These are phyloP conservation scores for Junonia oenone DNA, from an alignment of 2,888 invertebrate species.

Conservation along the genomic window DNA sequence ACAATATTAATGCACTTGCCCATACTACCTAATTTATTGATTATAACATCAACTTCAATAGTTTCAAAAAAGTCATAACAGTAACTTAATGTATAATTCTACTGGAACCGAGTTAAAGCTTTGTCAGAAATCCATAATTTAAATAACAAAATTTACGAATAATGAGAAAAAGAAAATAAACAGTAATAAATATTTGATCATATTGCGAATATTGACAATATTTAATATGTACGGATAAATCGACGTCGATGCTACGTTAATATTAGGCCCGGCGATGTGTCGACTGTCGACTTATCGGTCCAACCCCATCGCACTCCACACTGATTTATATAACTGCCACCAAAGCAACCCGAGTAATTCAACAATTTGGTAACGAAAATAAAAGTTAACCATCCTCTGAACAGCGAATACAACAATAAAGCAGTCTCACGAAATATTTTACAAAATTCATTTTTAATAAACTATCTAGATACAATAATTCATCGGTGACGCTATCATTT, in stretches of 20 bases:
- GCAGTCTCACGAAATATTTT: constrained; percentile 80
- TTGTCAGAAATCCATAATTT: constrained; percentile 77
- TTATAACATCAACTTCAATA: constrained; percentile 78
- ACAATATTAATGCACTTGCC: constrained; percentile 79
- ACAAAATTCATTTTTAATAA: constrained; percentile 70
- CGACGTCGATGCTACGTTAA: constrained; percentile 49
- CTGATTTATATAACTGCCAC: constrained; percentile 60
- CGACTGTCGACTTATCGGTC: constrained; percentile 24
- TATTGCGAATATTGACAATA: constrained; percentile 58
- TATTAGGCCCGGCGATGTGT: constrained; percentile 26
- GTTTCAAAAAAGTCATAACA: constrained; percentile 73
- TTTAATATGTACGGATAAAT: constrained; percentile 43
- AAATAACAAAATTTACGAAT: constrained; percentile 76
- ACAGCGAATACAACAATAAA: constrained; percentile 77
- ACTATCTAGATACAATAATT: constrained; percentile 74
- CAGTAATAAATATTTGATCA: constrained; percentile 79
- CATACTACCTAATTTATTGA: constrained; percentile 77
- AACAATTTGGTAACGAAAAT: constrained; percentile 80
- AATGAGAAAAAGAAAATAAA: constrained; percentile 71
- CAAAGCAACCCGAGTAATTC: constrained; percentile 69
- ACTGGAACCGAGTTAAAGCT: constrained; percentile 80
- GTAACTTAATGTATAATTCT: constrained; percentile 78
- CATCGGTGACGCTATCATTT: constrained; percentile 69
- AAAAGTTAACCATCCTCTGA: constrained; percentile 66
- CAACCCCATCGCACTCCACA: constrained; percentile 42